Evolutionary conservation across 2,113 vertebrate species (phyloP), one percentile per base, ranked within the genome.

Genomic region (Melanocharis versteri): DNA sequence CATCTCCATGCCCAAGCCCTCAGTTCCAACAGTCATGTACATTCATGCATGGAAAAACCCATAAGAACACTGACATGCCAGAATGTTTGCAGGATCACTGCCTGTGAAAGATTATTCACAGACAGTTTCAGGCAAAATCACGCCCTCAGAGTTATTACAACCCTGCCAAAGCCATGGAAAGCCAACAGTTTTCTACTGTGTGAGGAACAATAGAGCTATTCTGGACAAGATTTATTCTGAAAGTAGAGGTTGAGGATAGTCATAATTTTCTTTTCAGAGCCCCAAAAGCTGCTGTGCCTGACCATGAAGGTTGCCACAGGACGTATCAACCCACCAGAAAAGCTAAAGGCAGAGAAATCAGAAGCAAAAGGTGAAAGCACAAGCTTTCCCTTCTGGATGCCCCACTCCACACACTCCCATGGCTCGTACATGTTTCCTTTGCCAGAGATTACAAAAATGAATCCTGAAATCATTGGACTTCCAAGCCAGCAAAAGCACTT

Each of bases 151-250:
- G 80, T 53, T 93, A 78, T 92, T 93, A 69, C 65, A 90, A 15
- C 64, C 33, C 72, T 96, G 93, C 90, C 92, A 96, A 96, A 92
- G 60, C 76, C 60, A 50, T 53, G 86, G 83, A 94, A 95, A 95
- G n/a, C 83, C 92, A 94, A 81, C 72, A 75, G 79, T 83, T 96
- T 94, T 92, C 93, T 90, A 45, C 88, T 88, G 83, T 82, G 83
- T 89, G 65, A 84, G 77, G 64, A 96, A 94, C 96, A 97, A 96
- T 91, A 93, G 89, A 84, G 51, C 86, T 94, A 62, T 95, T 96
- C 60, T 93, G 68, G 86, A 92, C 76, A 87, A 94, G 64, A 89
- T 84, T 96, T 95, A 75, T 87, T 86, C 85, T 86, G 79, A 89
- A 93, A 78, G 53, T 39, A 87, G 80, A 95, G 61, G 31, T 69